Conservation (phyloP, 2,888 invertebrate species). For the Leucophenga montana region DNA sequence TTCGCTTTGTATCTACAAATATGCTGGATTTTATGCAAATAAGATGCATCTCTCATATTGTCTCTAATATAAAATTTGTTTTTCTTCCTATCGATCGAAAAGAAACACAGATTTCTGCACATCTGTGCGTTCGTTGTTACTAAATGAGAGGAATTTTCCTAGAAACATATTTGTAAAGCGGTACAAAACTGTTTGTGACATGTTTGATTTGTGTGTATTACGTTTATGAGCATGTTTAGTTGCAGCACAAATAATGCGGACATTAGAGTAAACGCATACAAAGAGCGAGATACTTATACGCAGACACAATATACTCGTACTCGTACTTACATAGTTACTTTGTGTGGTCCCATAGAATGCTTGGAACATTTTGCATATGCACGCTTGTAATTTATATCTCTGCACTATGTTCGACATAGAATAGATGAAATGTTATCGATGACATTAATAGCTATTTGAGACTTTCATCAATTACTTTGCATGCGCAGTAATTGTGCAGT, state of each 20-base stretch:
- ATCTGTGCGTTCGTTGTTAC: neutral
- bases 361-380: neutral
- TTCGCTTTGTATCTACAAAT: too few relatives aligned
- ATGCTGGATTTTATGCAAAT: too few relatives aligned
- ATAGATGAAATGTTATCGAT: conserved; percentile 54
- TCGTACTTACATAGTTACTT: conserved; percentile 10
- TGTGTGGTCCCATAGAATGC: conserved; percentile 14
- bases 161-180: conserved; percentile 57
- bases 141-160: conserved; percentile 41
- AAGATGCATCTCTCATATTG: too few relatives aligned
- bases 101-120: conserved; percentile 47
- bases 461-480: conserved; percentile 63
- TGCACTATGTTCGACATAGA: neutral
- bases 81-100: conserved; percentile 36
- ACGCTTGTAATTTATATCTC: conserved; percentile 21
- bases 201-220: conserved; percentile 64
- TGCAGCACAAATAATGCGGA: conserved; percentile 9
- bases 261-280: neutral
- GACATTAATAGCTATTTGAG: conserved; percentile 65
- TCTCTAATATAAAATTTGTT: too few relatives aligned
- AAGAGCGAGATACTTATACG: neutral
- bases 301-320: neutral
- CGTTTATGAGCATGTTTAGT: conserved; percentile 45
- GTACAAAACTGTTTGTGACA: conserved; percentile 65
- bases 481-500: conserved; percentile 36